Evolutionary conservation across 2,888 invertebrate species (phyloP), one percentile per base, ranked within the genome.

Genomic region (Drosophila koepferae): DNA sequence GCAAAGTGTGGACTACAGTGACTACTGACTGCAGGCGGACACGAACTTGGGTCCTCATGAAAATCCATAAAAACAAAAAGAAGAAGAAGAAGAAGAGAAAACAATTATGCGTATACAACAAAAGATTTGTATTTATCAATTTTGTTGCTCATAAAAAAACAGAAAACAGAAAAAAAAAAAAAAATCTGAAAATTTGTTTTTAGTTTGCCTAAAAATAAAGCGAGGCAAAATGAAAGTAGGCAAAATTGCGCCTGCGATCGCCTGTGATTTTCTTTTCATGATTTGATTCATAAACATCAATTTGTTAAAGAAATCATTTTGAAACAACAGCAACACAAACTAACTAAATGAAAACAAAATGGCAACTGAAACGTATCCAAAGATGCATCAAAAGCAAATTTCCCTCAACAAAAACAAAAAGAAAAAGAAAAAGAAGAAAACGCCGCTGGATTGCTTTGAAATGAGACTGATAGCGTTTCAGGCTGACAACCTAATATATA

Each of bases 391-490:
- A 91, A 89, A 84, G 86, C 85, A 82, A 83, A 82, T 76, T 74
- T 71, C 66, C 72, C 70, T 54, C 49, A 8, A 53, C 23, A n/a
- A n/a, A 23, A 31, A 49, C 1, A 1, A 5, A 48, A 48, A 16
- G 9, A 1, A 20, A 14, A 46, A 14, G 3, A n/a, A n/a, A n/a
- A n/a, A n/a, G n/a, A n/a, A n/a, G n/a, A 51, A 70, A 72, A 66
- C 63, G 68, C 64, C 34, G 44, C 48, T 68, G 69, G 74, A 75
- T 85, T 80, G 86, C 90, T 89, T 85, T 88, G 89, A 85, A 82
- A 83, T 89, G 91, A 92, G 92, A 93, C 92, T 92, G 92, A 93
- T 89, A 88, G 90, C 92, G 89, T 92, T 93, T 92, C 91, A 92
- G 91, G 86, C 80, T 78, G 81, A 75, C 59, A 61, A 81, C 61